Conservation (phyloP, 2,113 vertebrate genomes). For the Puma concolor region DNA sequence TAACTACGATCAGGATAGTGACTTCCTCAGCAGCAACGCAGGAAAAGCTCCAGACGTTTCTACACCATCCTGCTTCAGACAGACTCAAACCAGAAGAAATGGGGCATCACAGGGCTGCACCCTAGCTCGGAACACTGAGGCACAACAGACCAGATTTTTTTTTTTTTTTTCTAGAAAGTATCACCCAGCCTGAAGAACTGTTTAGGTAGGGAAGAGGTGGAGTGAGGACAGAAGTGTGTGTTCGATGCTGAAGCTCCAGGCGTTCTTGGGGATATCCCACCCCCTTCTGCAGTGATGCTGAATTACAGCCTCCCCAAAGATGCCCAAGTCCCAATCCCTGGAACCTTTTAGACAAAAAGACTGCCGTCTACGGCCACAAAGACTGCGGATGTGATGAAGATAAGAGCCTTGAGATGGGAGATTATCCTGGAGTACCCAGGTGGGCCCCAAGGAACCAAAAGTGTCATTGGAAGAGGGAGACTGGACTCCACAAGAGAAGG, state of each 20-base stretch:
- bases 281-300: neutral
- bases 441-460: neutral
- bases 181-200: neutral
- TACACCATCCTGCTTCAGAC: neutral
- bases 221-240: too few species aligned
- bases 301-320: accelerated
- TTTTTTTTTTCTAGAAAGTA: neutral
- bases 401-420: neutral
- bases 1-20: accelerated
- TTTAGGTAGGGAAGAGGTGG: neutral
- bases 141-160: neutral
- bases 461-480: accelerated
- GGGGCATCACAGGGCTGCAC: neutral
- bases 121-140: neutral
- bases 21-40: neutral
- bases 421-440: too few species aligned
- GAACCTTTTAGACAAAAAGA: neutral
- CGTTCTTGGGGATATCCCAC: neutral
- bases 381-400: neutral
- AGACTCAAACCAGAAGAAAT: neutral
- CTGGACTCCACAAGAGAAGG: neutral
- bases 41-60: accelerated
- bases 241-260: neutral
- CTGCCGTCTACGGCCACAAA: neutral
- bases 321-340: accelerated